phyloP scores from a whole-genome alignment of 2,113 vertebrate species.

The Philantomba maxwellii region DNA sequence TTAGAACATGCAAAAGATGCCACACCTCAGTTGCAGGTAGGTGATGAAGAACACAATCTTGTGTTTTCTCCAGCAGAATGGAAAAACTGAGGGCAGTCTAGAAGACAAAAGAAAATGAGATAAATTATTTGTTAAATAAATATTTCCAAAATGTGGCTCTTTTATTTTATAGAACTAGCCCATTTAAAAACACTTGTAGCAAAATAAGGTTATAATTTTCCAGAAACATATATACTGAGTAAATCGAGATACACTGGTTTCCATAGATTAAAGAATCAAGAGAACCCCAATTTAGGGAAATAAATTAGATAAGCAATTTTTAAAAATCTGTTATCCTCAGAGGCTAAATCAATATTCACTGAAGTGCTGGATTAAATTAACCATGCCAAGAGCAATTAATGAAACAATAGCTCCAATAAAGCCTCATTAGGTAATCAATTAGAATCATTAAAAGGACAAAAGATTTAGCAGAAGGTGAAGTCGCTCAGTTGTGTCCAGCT shows the following conservation, averaged over 20 bases:
- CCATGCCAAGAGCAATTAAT: slow-evolving; percentile 31
- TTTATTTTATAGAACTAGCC: neutral
- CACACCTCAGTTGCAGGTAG: too few species aligned
- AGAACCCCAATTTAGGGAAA: neutral
- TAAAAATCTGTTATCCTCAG: neutral
- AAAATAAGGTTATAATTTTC: slow-evolving; percentile 16
- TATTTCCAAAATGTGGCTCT: neutral
- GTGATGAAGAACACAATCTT: neutral
- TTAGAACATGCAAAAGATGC: neutral
- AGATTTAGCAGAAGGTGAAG: neutral
- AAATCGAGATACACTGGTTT: neutral
- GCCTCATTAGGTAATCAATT: slow-evolving; percentile 12
- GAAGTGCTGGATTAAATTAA: slow-evolving; percentile 36
- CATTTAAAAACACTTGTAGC: neutral
- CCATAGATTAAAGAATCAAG: neutral
- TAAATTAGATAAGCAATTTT: slow-evolving; percentile 7
- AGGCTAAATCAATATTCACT: slow-evolving; percentile 32
- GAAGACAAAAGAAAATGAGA: neutral
- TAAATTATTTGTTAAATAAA: neutral
- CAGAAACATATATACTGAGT: neutral
- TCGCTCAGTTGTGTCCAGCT: neutral
- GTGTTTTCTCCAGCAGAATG: neutral
- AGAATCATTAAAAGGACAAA: slow-evolving; percentile 12
- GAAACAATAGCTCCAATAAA: slow-evolving; percentile 3
- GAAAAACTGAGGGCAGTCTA: neutral